These are phyloP conservation scores for Diceros bicornis DNA, from an alignment of 2,797 vertebrate genomes.

Conservation along the genomic window DNA sequence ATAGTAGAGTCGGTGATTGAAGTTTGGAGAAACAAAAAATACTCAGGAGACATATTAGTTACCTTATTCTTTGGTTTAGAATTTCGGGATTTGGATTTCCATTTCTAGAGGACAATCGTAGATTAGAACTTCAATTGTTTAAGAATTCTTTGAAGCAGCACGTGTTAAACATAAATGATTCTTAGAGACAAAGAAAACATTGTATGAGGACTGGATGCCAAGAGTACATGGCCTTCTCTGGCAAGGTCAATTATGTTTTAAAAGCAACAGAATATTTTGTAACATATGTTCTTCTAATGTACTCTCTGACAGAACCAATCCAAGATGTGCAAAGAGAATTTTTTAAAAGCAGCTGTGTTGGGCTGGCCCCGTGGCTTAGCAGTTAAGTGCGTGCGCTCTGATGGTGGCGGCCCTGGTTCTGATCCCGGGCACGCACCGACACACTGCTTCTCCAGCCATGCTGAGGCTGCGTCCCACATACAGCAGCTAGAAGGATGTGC, in stretches of 20 bases:
- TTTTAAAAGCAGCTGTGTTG: conserved; percentile 34
- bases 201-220: background rate
- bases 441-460: no score
- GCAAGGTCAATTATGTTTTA: conserved; percentile 51
- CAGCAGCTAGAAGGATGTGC: no score
- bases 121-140: background rate
- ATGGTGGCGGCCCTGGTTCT: no score
- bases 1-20: background rate
- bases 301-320: conserved; percentile 15
- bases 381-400: no score
- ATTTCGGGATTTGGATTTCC: conserved; percentile 34
- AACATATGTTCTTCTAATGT: conserved; percentile 51
- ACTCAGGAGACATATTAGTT: background rate
- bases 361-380: no score
- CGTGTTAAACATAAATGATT: conserved; percentile 6
- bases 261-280: conserved; percentile 67
- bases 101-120: conserved; percentile 25
- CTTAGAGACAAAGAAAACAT: conserved; percentile 44
- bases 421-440: no score
- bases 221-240: conserved; percentile 47
- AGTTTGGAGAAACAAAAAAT: conserved; percentile 12
- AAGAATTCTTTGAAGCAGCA: conserved; percentile 47
- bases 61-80: background rate
- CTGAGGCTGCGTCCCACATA: no score
- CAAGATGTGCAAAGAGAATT: conserved; percentile 50